Percentiles rank a stretch among this genome's conserved stretches.
These are phyloP conservation scores for Eupithecia subfuscata DNA, from an alignment of 2,888 invertebrate genomes.

Conservation along the genomic window DNA sequence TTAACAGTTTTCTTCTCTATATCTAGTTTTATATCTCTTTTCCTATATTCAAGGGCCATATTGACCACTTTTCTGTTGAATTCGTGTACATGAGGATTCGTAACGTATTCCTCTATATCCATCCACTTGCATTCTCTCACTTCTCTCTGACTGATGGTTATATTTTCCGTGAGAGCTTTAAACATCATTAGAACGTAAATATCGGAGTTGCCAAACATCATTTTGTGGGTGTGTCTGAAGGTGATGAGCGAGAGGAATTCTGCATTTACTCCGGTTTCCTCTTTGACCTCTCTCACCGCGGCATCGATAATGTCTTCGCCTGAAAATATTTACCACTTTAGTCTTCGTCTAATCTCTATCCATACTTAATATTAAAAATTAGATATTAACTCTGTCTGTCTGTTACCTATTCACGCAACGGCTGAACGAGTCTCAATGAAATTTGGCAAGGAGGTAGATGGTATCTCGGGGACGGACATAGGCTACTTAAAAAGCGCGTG, in stretches of 20 bases:
- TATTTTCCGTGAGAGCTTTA: slow-evolving; percentile 85
- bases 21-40: slow-evolving; percentile 84
- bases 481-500: too few relatives aligned
- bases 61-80: slow-evolving; percentile 87
- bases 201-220: slow-evolving; percentile 93
- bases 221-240: slow-evolving; percentile 91
- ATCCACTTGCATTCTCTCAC: slow-evolving; percentile 92
- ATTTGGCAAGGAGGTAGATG: too few relatives aligned
- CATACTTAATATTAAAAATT: too few relatives aligned
- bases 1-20: slow-evolving; percentile 78
- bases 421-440: too few relatives aligned
- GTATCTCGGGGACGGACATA: too few relatives aligned
- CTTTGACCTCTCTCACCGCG: slow-evolving; percentile 92
- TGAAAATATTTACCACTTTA: slow-evolving; percentile 59
- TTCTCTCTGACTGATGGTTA: slow-evolving; percentile 89
- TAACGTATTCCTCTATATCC: slow-evolving; percentile 88
- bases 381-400: too few relatives aligned
- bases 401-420: too few relatives aligned
- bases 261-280: slow-evolving; percentile 93
- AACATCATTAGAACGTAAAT: slow-evolving; percentile 92
- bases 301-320: slow-evolving; percentile 93
- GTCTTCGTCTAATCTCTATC: neutral
- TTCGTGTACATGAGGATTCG: slow-evolving; percentile 88
- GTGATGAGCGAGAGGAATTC: slow-evolving; percentile 90
- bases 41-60: slow-evolving; percentile 86